These are phyloP conservation scores for Lagopus muta DNA, from an alignment of 2,113 vertebrate species.

Conservation along the genomic window DNA sequence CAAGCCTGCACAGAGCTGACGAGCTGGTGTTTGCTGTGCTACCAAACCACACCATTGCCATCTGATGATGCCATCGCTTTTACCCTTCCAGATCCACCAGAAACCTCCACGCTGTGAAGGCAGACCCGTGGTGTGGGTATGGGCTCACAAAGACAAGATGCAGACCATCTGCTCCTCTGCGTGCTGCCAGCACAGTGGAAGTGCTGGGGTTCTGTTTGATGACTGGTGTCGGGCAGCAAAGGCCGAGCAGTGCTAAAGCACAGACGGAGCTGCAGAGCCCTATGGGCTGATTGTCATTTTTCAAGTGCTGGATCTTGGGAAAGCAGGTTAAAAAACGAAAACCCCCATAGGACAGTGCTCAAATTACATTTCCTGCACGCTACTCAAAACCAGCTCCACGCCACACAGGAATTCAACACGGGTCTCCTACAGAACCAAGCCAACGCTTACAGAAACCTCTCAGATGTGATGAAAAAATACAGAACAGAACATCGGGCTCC, in stretches of 20 bases:
- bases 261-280: background rate
- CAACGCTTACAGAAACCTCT: background rate
- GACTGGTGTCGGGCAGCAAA: too few species aligned
- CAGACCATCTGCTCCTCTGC: background rate
- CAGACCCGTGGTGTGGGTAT: rapidly evolving
- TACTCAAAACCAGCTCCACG: background rate
- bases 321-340: background rate
- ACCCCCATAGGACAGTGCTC: background rate
- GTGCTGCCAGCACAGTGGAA: rapidly evolving
- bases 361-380: background rate
- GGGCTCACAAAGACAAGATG: rapidly evolving
- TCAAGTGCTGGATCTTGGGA: background rate
- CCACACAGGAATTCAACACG: background rate
- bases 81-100: background rate
- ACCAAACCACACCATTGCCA: background rate
- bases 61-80: background rate
- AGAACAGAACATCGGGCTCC: background rate
- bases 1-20: background rate
- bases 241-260: background rate
- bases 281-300: background rate
- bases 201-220: background rate
- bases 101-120: background rate
- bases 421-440: background rate
- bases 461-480: background rate
- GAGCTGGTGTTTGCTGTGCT: background rate